Conservation (phyloP, 92 coral and sea anemone genomes). For the Desmophyllum pertusum region DNA sequence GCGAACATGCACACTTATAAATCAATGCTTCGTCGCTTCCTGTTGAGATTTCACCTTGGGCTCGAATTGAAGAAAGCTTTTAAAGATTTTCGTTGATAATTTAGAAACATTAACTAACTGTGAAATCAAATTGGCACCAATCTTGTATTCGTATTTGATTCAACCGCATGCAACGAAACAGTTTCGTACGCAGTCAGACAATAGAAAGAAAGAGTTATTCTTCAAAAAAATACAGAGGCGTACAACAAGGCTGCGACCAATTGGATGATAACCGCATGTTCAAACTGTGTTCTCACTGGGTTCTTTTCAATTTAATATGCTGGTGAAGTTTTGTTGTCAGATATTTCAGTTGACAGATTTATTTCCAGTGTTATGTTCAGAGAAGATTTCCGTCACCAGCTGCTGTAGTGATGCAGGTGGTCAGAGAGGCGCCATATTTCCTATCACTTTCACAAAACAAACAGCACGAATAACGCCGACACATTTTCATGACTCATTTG, state of each 20-base stretch:
- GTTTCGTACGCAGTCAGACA: constrained; percentile 1
- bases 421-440: background rate
- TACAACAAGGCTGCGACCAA: background rate
- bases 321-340: constrained; percentile 16
- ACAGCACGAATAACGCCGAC: constrained; percentile 3
- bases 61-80: background rate
- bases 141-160: background rate
- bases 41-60: background rate
- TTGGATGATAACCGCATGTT: background rate
- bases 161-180: background rate
- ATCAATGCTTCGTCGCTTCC: background rate
- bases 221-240: background rate
- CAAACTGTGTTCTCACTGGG: constrained; percentile 21
- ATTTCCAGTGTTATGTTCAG: background rate
- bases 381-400: constrained; percentile 22
- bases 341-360: background rate
- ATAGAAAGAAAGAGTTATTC: background rate
- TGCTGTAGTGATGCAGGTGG: constrained; percentile 26
- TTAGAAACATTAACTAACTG: constrained; percentile 10
- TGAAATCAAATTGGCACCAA: background rate
- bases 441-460: constrained; percentile 15
- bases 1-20: background rate
- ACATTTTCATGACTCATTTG: constrained; percentile 10
- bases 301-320: background rate
- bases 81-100: constrained; percentile 1